Base-by-base conservation (phyloP, 2,113 vertebrate species). In the Tricholaema leucomelas region DNA sequence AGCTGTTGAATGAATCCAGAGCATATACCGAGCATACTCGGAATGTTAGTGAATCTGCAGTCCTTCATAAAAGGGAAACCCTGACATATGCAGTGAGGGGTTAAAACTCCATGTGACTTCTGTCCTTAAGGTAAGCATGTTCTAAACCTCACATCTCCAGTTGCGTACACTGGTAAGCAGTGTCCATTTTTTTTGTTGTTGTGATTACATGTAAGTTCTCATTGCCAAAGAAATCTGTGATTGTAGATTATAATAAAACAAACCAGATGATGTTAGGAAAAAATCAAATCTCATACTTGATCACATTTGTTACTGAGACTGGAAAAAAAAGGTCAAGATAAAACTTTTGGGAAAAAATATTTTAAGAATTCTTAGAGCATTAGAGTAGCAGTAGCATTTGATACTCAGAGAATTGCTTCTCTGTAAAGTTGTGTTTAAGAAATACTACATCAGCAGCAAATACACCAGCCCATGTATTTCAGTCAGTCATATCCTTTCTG, bases 181-280 rank as follows among this genome's bases (percentile, higher is more conserved):
- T 36, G 60, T 80, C 73, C 73, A n/a, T 81, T 69, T 63, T 63
- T 73, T 70, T 44, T 71, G 76, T 94, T 95, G 88, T 75, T 89
- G 85, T 87, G 76, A 83, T 64, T 61, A 38, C 52, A 5, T 58
- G 1, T 24, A 28, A 63, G 24, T 87, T 93, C 79, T 92, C 80
- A 77, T 91, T 94, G 95, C 90, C 95, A 95, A 86, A 96, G 95
- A 92, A 95, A 80, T 92, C 25, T 90, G 84, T 91, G 88, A 67
- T 72, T 94, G 64, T 64, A 88, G 61, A 30, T 81, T 66, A 40
- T 24, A 33, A 27, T 82, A 58, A 56, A 90, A 21, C 38, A 54
- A 78, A 71, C 24, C 44, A 54, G 72, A 50, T 20, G 23, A 5
- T 3, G 5, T 60, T 73, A 84, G 71, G 91, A 44, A 44, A 35